A percentile compares a stretch with the other conserved stretches of the same genome.
Evolutionary conservation across 2,797 vertebrate genomes (phyloP).

Genomic region (Mormyrops attenuatus): DNA sequence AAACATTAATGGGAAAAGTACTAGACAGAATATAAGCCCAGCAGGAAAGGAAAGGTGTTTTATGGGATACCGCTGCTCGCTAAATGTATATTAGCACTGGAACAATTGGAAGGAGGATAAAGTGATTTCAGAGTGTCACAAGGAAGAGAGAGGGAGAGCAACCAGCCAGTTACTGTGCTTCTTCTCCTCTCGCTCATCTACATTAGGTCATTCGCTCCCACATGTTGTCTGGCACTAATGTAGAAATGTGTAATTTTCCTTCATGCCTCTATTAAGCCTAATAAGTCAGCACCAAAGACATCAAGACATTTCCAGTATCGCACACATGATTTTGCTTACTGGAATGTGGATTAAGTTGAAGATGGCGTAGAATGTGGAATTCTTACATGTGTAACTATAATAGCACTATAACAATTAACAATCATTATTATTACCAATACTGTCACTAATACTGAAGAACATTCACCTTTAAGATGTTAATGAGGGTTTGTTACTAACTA

Average conservation of each 20-base stretch:
- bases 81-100: conserved; percentile 63
- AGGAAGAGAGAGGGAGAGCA: conserved; percentile 38
- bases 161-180: conserved; percentile 17
- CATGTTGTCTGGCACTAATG: not conserved
- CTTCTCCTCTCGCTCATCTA: not conserved
- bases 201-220: not conserved
- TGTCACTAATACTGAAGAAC: not conserved
- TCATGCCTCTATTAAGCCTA: not conserved
- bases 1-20: conserved; percentile 62
- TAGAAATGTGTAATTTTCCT: not conserved
- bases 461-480: not conserved
- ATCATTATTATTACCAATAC: not conserved
- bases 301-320: not conserved
- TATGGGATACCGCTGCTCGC: conserved; percentile 61
- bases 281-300: not conserved
- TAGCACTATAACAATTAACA: not conserved
- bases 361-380: not conserved
- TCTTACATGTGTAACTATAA: not conserved
- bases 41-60: conserved; percentile 58
- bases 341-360: not conserved
- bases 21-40: conserved; percentile 60
- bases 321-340: not conserved
- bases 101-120: conserved; percentile 61
- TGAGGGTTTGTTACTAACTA: not conserved
- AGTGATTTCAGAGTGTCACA: conserved; percentile 59